These are phyloP conservation scores for Lacanobia oleracea DNA, from an alignment of 2,888 invertebrate genomes.

Conservation along the genomic window DNA sequence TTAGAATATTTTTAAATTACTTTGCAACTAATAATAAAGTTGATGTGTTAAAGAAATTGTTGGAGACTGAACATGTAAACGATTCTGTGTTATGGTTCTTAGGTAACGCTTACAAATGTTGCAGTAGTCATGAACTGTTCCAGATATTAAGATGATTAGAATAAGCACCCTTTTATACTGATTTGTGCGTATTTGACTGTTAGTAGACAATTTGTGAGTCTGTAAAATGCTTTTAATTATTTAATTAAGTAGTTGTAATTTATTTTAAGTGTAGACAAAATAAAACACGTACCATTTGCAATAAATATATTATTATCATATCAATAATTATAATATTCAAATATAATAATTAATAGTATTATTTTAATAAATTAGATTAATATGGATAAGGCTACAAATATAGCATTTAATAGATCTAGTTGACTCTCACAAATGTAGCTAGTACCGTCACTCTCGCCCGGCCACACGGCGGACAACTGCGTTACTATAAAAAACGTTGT, in stretches of 20 bases:
- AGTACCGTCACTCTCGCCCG: constrained; percentile 62
- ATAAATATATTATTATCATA: constrained; percentile 89
- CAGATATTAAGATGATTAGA: constrained; percentile 43
- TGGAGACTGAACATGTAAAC: constrained; percentile 63
- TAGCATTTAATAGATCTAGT: constrained; percentile 79
- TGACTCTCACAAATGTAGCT: constrained; percentile 82
- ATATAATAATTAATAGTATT: constrained; percentile 71
- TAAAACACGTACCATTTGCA: constrained; percentile 72
- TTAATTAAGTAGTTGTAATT: constrained; percentile 12
- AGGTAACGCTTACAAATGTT: constrained; percentile 78
- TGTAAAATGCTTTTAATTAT: constrained; percentile 38
- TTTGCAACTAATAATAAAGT: constrained; percentile 67
- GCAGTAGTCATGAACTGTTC: constrained; percentile 70
- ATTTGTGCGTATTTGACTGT: constrained; percentile 19
- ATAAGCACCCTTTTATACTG: constrained; percentile 11
- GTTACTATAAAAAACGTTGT: constrained; percentile 45
- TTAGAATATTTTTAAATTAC: constrained; percentile 66
- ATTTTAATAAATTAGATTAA: constrained; percentile 79
- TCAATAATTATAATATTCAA: constrained; percentile 85
- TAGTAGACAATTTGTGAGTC: constrained; percentile 25
- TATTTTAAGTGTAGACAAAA: constrained; percentile 19
- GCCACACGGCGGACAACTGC: constrained; percentile 45
- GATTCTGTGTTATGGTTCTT: constrained; percentile 79
- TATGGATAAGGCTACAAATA: constrained; percentile 87
- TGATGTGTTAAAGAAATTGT: constrained; percentile 64